Conservation (phyloP, 2,113 vertebrate species). For the Tetrao urogallus region DNA sequence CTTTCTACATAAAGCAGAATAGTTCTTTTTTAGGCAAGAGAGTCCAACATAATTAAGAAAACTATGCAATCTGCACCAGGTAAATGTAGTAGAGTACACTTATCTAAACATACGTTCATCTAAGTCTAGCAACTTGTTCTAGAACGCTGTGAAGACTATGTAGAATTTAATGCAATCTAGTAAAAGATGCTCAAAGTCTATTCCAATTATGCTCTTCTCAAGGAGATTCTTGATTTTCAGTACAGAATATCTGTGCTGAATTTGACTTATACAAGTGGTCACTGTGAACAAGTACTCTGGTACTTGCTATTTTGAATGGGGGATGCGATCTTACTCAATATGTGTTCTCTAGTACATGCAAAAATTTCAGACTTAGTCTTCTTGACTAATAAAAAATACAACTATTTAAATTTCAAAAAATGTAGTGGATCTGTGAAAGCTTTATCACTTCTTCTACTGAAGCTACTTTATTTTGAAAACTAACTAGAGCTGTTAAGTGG, state of each 20-base stretch:
- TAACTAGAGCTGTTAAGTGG: background rate
- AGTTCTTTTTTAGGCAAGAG: background rate
- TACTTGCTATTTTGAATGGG: background rate
- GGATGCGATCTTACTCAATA: background rate
- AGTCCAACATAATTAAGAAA: background rate
- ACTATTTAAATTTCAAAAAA: background rate
- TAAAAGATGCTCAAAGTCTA: background rate
- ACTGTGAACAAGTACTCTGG: background rate
- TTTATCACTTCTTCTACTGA: background rate
- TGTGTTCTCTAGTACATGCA: background rate
- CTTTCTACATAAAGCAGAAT: background rate
- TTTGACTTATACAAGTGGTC: background rate
- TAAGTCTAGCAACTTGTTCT: background rate
- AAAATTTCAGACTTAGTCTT: background rate
- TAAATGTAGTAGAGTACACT: accelerated
- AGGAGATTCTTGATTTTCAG: no score
- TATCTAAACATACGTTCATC: background rate
- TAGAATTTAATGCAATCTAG: background rate
- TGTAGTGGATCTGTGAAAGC: background rate
- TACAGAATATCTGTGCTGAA: background rate
- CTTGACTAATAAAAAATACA: background rate
- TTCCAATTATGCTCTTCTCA: background rate
- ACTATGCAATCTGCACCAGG: background rate
- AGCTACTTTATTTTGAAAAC: background rate
- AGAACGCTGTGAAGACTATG: background rate